A percentile compares a stretch with the other conserved stretches of the same genome.
phyloP scores from a whole-genome alignment of 1,140 invertebrate species.

The Batillaria attramentaria region DNA sequence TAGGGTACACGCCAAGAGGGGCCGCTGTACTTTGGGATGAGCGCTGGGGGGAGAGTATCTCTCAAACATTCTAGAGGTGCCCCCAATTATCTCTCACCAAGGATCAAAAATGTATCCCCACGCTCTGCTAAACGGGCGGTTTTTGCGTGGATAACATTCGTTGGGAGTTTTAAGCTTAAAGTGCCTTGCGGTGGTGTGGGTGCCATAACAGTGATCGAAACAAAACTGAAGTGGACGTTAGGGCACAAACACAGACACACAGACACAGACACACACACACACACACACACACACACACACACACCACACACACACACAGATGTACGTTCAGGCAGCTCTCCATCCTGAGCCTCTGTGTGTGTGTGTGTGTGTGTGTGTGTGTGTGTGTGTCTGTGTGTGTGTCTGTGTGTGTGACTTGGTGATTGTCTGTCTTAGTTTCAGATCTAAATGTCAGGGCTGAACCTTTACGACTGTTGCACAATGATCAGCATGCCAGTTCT shows the following conservation, averaged over 20 bases:
- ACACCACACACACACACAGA: slow-evolving; percentile 14
- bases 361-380: slow-evolving; percentile 23
- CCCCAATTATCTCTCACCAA: neutral
- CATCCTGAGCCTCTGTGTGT: neutral
- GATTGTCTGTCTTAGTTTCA: neutral
- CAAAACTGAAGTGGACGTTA: neutral
- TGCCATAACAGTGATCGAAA: neutral
- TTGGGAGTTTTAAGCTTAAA: neutral
- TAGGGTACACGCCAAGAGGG: too few species aligned
- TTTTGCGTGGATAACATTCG: too few species aligned
- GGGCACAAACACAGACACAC: neutral
- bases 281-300: slow-evolving; percentile 8
- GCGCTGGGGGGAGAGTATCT: too few species aligned
- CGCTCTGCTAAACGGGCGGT: too few species aligned
- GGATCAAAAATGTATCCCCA: neutral
- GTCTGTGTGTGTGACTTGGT: slow-evolving; percentile 18
- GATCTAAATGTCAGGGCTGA: neutral
- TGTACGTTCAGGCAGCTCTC: neutral
- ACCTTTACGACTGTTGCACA: neutral
- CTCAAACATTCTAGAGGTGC: too few species aligned
- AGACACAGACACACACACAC: neutral
- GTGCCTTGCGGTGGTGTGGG: neutral
- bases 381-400: slow-evolving; percentile 20
- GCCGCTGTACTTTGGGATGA: too few species aligned
- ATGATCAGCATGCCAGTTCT: too few species aligned